Base-by-base conservation (phyloP, 2,797 vertebrate species). In the Kryptopterus vitreolus region DNA sequence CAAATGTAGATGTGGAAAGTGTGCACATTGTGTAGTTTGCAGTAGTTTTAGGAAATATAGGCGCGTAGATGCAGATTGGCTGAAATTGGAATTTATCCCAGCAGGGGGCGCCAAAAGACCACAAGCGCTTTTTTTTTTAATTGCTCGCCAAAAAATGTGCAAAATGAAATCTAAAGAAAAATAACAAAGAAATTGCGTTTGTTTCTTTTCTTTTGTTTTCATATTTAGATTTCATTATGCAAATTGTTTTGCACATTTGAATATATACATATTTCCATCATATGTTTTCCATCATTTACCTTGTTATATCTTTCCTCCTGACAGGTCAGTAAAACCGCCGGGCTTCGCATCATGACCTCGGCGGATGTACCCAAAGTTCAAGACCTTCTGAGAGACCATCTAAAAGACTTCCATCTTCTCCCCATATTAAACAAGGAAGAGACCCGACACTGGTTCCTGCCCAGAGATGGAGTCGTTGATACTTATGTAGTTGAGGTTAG, bases 401-500 rank as follows among this genome's bases (percentile, higher is more conserved):
- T 96, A 83, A 84, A 88, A 88, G 95, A 92, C 86, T 97, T 96
- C 83, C 89, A 95, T 86, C 93, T 99, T 87, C 93, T 90, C 0
- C 92, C 95, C 0, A 71, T 92, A 85, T 91, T 96, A 93, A 95
- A 91, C 82, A 75, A 80, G 55, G 92, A 96, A 84, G 96, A 98
- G 86, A 94, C 95, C 69, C 93, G 95, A 73, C 96, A 98, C 90
- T 98, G 95, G 96, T 93, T 97, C 79, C 83, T 96, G 83, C 97
- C 96, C 29, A 94, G 92, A 89, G 94, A 97, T 90, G 94, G 93
- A 31, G 95, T 98, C 89, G 94, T 98, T 0, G 94, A 97, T 91
- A 98, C 96, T 70, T 98, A 95, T 0, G 95, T 99, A 84, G 95
- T 98, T 7, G 95, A 99, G 97, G 97, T 98, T 33, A 69, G 85